Percentiles rank a stretch among this genome's conserved stretches.
These are phyloP conservation scores for Nephrotoma guestfalica DNA, from an alignment of 2,888 invertebrate species.

Conservation along the genomic window DNA sequence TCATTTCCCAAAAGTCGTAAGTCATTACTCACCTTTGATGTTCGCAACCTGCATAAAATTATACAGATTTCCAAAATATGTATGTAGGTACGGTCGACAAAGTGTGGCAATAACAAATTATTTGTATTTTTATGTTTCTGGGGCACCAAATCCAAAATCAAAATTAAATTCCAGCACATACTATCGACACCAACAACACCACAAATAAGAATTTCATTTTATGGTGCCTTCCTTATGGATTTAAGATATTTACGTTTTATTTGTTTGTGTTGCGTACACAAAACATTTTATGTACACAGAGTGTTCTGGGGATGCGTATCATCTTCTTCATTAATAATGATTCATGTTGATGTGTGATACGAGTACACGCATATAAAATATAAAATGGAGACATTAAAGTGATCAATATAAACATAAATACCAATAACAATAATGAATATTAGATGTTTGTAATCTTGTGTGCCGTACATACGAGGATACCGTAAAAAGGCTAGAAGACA, in stretches of 20 bases:
- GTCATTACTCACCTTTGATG: not conserved
- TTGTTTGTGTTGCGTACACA: not conserved
- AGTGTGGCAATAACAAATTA: not conserved
- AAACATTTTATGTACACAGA: not conserved
- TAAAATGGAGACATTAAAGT: not conserved
- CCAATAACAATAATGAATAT: not conserved
- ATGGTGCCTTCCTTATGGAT: too few relatives aligned
- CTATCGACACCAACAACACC: not conserved
- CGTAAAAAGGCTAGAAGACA: not conserved
- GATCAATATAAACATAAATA: not conserved
- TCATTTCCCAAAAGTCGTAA: too few relatives aligned
- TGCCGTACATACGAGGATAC: not conserved
- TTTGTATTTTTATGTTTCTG: not conserved
- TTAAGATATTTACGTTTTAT: not conserved
- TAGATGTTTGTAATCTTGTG: too few relatives aligned
- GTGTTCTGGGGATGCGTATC: not conserved
- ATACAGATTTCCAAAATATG: not conserved
- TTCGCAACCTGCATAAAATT: not conserved
- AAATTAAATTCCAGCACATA: not conserved
- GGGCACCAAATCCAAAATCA: not conserved
- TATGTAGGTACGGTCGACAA: not conserved
- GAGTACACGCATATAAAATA: not conserved
- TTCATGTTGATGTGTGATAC: not conserved
- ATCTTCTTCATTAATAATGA: not conserved
- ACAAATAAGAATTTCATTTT: not conserved